These are phyloP conservation scores for Meandrusa payeni DNA, from an alignment of 2,888 invertebrate species.

Conservation along the genomic window DNA sequence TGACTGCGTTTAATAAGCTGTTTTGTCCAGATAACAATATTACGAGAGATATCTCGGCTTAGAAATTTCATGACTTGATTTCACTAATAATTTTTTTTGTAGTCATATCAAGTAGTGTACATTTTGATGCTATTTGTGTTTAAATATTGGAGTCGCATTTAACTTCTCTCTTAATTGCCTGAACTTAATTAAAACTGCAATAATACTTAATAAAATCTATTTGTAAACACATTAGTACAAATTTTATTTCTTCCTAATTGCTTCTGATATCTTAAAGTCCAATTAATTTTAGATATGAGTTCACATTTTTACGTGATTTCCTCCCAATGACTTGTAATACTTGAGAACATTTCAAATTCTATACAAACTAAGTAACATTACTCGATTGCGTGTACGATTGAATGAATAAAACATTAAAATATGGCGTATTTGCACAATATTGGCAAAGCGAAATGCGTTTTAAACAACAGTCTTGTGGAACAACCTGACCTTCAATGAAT, in stretches of 20 bases:
- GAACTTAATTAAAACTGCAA: too few relatives aligned
- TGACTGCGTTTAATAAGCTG: not conserved
- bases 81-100: too few relatives aligned
- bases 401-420: conserved; percentile 8
- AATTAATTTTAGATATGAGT: not conserved
- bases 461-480: conserved; percentile 3
- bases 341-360: too few relatives aligned
- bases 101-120: too few relatives aligned
- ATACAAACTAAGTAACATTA: not conserved
- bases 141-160: too few relatives aligned
- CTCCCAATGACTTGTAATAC: too few relatives aligned
- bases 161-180: too few relatives aligned
- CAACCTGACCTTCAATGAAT: not conserved
- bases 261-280: conserved; percentile 1
- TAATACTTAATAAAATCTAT: too few relatives aligned
- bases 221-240: not conserved
- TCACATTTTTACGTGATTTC: not conserved
- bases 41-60: not conserved
- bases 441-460: not conserved
- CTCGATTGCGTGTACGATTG: not conserved
- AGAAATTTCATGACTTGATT: too few relatives aligned
- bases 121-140: too few relatives aligned
- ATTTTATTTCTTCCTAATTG: conserved; percentile 23
- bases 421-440: not conserved
- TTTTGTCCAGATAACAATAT: not conserved